These are phyloP conservation scores for Mormyrus proboscirostris DNA, from an alignment of 2,797 vertebrate genomes.

Conservation along the genomic window DNA sequence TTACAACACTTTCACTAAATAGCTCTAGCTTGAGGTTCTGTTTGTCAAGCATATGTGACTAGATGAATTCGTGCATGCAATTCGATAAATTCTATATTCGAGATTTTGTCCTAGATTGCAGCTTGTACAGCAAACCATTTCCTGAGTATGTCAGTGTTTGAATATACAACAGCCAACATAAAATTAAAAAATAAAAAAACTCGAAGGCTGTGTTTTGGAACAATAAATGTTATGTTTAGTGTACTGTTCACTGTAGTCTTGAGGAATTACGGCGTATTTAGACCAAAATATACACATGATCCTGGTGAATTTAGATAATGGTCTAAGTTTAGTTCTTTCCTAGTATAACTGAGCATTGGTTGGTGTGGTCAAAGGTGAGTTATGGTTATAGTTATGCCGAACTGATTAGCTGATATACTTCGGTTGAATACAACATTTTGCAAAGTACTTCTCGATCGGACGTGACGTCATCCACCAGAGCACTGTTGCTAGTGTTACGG, in stretches of 20 bases:
- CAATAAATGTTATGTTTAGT: not conserved
- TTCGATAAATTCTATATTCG: not conserved
- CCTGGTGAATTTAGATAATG: not conserved
- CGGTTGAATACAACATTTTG: not conserved
- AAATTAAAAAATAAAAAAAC: not conserved
- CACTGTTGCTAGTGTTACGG: not conserved
- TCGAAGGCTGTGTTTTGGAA: not conserved
- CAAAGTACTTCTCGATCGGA: not conserved
- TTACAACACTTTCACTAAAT: not conserved
- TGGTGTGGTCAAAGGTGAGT: not conserved
- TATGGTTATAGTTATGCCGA: not conserved
- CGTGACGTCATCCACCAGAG: not conserved
- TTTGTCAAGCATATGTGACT: not conserved
- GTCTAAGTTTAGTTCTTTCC: not conserved
- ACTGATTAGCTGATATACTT: not conserved
- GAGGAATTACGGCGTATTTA: not conserved
- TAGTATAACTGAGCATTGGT: not conserved
- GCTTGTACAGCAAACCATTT: not conserved
- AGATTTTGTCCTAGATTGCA: not conserved
- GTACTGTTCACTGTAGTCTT: not conserved
- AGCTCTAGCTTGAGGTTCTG: not conserved
- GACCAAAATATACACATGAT: not conserved
- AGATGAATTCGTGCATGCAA: not conserved
- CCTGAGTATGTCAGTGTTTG: not conserved
- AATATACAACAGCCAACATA: not conserved